Base-by-base conservation (phyloP, 2,797 vertebrate species). In the Gallinago stenura region DNA sequence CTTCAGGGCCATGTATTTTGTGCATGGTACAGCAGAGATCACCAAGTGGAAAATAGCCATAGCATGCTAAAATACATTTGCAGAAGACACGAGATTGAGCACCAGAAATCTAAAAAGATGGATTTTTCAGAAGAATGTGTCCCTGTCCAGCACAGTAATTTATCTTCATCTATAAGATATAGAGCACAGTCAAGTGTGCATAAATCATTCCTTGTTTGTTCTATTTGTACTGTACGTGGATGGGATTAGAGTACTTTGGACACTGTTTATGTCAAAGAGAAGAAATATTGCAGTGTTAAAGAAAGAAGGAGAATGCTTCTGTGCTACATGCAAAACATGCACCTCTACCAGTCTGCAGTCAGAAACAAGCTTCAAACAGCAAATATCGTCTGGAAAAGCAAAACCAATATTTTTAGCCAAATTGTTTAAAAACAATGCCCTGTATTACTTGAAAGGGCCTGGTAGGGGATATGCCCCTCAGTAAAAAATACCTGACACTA, bases 161-260 rank as follows among this genome's bases (percentile, higher is more conserved):
- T 39, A 45, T 95, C 94, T 95, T 95, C 70, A 93, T 89, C 86
- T 95, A 19, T 91, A 93, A 95, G 53, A 64, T 86, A 57, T 0
- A 89, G 45, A 87, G 87, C 51, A 31, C 54, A 86, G 48, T 91
- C 60, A 76, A 78, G 64, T 35, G 6, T 90, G 51, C 79, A 90
- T 91, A 94, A 95, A 94, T 95, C 87, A 92, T 82, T 81, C 83
- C 72, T 57, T 89, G 48, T 92, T 95, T 96, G 62, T 89, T 94
- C 60, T 57, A 10, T 92, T 94, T 93, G 68, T 75, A 75, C 53
- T 62, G 24, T 58, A 24, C 6, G 6, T 72, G 83, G 54, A 82
- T 78, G 58, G 81, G 84, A 86, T 50, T 82, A 64, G 80, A 92
- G 71, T 83, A 45, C 65, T 97, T 91, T 87, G 84, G 69, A 86